phyloP scores from a whole-genome alignment of 1,140 invertebrate species.

The Meteorus sp. region DNA sequence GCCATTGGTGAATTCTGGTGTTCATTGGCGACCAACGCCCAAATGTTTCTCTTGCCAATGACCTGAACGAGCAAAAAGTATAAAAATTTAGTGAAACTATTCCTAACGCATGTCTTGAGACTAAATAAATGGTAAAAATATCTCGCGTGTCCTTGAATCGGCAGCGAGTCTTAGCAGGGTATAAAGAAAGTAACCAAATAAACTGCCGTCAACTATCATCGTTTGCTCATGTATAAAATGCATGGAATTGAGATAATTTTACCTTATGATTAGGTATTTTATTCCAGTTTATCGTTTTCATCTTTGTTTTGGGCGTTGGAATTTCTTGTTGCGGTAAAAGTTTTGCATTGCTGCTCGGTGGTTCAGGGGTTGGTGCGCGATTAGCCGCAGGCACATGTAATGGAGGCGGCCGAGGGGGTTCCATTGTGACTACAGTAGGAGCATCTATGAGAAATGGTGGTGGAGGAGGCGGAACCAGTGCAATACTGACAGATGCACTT shows the following conservation, averaged over 20 bases:
- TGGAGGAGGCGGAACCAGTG: slow-evolving; percentile 53
- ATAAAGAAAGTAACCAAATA: neutral
- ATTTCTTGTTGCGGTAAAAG: slow-evolving; percentile 83
- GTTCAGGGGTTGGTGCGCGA: slow-evolving; percentile 48
- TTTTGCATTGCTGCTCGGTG: slow-evolving; percentile 50
- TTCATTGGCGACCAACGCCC: slow-evolving; percentile 84
- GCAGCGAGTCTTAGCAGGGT: neutral
- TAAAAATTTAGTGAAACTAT: slow-evolving; percentile 20
- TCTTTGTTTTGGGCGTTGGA: slow-evolving; percentile 86
- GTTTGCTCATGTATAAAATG: no score
- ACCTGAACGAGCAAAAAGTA: slow-evolving; percentile 60
- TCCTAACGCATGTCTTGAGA: slow-evolving; percentile 24
- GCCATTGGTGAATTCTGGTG: slow-evolving; percentile 79
- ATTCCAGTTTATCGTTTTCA: slow-evolving; percentile 95
- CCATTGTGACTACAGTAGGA: slow-evolving; percentile 44
- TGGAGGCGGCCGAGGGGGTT: slow-evolving; percentile 51
- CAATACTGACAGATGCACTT: slow-evolving; percentile 43
- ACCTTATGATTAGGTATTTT: slow-evolving; percentile 88
- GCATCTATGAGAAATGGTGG: slow-evolving; percentile 50
- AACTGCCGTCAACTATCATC: neutral
- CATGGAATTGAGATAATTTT: no score
- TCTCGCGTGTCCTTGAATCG: slow-evolving; percentile 28
- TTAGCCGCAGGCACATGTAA: slow-evolving; percentile 49
- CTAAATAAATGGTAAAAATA: slow-evolving; percentile 31
- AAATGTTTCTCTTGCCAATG: slow-evolving; percentile 86